These are phyloP conservation scores for Eulacestoma nigropectus DNA, from an alignment of 2,113 vertebrate species.

Conservation along the genomic window DNA sequence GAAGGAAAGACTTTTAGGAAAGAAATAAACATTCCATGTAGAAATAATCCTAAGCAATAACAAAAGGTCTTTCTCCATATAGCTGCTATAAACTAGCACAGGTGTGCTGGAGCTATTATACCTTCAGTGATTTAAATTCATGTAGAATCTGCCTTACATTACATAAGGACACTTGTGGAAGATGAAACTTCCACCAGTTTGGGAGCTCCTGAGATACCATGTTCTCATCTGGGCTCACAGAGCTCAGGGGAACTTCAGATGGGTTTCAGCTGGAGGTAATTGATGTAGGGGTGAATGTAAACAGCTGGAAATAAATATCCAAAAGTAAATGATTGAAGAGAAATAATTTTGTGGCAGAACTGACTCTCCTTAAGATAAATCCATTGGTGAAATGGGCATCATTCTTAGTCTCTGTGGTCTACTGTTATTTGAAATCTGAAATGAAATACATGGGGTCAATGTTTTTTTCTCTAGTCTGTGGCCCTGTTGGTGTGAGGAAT, in stretches of 20 bases:
- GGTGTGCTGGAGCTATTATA: not conserved
- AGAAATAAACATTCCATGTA: not conserved
- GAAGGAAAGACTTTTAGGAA: not conserved
- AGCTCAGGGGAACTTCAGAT: not conserved
- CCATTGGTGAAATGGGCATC: not conserved
- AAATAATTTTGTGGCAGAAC: not conserved
- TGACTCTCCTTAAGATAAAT: not conserved
- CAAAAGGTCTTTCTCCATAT: not conserved
- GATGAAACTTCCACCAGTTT: not conserved
- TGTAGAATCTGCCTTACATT: not conserved
- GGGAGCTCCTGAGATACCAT: not conserved
- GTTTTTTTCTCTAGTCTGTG: not conserved
- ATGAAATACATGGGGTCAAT: not conserved
- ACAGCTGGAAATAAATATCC: not conserved
- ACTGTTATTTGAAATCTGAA: slow-evolving; percentile 29
- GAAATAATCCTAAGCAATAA: slow-evolving; percentile 37
- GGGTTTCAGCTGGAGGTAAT: not conserved
- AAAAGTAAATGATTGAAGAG: not conserved
- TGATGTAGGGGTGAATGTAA: not conserved
- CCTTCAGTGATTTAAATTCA: not conserved
- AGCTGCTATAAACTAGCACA: not conserved
- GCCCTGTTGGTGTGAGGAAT: not conserved
- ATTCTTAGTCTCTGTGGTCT: slow-evolving; percentile 7
- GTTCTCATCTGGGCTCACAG: not conserved
- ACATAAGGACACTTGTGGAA: not conserved